A percentile compares a stretch with the other conserved stretches of the same genome.
Conservation (phyloP, 2,797 vertebrate genomes). For the Psittacula echo region DNA sequence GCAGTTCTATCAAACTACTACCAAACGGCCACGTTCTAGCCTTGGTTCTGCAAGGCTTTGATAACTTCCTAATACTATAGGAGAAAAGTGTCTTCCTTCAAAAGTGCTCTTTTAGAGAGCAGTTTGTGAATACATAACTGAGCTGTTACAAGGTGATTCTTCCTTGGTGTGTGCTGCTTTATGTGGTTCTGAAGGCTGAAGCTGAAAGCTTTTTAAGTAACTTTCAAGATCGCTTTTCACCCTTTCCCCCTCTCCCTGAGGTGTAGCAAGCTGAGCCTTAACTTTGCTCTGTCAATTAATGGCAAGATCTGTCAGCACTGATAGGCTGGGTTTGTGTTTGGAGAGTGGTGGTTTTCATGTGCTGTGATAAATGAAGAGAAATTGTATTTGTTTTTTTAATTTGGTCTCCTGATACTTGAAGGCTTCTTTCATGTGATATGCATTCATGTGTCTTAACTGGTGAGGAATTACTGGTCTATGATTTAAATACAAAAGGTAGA, state of each 20-base stretch:
- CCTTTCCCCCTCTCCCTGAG: background rate
- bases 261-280: background rate
- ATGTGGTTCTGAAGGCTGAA: background rate
- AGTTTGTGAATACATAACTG: background rate
- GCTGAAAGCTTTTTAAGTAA: background rate
- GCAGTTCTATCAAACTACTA: background rate
- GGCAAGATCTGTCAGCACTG: background rate
- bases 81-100: background rate
- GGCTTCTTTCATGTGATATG: background rate
- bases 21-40: background rate
- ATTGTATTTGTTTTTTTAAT: background rate
- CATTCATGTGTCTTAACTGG: background rate
- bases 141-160: background rate
- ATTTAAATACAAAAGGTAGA: background rate
- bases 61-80: background rate
- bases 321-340: background rate
- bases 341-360: background rate
- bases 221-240: background rate
- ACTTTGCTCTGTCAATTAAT: background rate
- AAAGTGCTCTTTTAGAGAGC: background rate
- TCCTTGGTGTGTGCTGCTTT: background rate
- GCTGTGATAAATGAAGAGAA: background rate
- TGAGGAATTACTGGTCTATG: background rate
- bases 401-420: background rate
- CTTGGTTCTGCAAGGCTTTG: background rate